phyloP scores from a whole-genome alignment of 2,797 vertebrate species.

The Vespertilio murinus region DNA sequence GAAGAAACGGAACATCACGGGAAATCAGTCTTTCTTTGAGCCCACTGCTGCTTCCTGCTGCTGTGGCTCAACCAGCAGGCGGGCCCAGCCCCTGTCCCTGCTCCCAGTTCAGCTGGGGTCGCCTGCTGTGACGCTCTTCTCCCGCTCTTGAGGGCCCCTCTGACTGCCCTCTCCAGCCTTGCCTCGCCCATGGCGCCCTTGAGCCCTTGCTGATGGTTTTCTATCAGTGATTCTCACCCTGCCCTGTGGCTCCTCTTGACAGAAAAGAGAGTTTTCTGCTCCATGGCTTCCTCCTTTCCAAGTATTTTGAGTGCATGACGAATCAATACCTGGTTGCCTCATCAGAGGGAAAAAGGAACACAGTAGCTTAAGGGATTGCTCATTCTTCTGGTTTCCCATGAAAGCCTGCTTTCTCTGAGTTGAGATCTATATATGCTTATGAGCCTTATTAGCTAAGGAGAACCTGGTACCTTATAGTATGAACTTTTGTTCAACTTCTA shows the following conservation, averaged over 20 bases:
- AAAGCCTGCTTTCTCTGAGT: neutral
- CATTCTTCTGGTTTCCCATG: neutral
- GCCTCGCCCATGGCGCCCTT: neutral
- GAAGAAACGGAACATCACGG: neutral
- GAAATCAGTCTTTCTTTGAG: neutral
- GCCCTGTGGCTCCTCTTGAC: too few relatives aligned
- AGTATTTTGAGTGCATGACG: neutral
- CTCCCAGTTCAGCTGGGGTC: accelerated
- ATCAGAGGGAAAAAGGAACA: neutral
- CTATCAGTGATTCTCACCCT: neutral
- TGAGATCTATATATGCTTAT: neutral
- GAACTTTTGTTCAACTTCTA: neutral
- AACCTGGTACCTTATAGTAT: neutral
- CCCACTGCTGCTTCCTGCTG: neutral
- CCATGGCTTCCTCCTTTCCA: neutral
- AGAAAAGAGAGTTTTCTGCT: neutral
- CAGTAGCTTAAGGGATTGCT: neutral
- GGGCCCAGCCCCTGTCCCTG: neutral
- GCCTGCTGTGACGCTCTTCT: neutral
- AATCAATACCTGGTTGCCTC: neutral
- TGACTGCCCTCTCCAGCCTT: neutral
- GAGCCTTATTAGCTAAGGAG: neutral
- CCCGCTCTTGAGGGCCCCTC: neutral
- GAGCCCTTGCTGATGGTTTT: neutral
- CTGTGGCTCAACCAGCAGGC: neutral